Evolutionary conservation across 2,888 invertebrate species (phyloP).

Genomic region (Tuta absoluta): DNA sequence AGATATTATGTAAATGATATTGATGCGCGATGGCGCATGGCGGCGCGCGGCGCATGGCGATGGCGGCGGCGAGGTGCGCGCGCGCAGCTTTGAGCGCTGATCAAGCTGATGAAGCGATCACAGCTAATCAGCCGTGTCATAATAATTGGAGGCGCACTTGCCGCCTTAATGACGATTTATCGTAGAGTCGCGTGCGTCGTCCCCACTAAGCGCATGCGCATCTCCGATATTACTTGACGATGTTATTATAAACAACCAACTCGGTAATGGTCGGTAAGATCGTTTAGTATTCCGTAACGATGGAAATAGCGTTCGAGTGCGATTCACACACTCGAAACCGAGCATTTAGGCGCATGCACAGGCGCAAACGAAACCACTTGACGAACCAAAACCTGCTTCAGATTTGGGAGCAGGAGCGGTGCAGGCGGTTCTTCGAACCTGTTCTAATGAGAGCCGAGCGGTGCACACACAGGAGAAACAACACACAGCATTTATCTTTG

Average conservation of each 20-base stretch:
- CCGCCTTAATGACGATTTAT: slow-evolving; percentile 20
- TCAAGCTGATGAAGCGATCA: not conserved
- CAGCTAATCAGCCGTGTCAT: slow-evolving; percentile 12
- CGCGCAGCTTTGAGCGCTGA: not conserved
- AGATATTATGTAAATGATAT: slow-evolving; percentile 19
- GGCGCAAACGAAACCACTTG: slow-evolving; percentile 5
- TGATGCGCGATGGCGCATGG: not conserved
- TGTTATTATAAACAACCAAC: slow-evolving; percentile 1
- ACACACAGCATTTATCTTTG: no score
- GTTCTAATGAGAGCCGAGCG: not conserved
- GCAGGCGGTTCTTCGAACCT: not conserved
- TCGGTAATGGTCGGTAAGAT: not conserved
- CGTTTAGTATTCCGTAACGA: slow-evolving; percentile 11
- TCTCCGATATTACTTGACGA: not conserved
- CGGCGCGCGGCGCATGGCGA: not conserved
- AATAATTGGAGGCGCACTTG: slow-evolving; percentile 16
- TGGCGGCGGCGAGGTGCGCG: not conserved
- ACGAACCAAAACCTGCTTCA: slow-evolving; percentile 14
- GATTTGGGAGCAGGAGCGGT: slow-evolving; percentile 5
- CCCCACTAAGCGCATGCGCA: not conserved
- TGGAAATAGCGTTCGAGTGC: slow-evolving; percentile 11
- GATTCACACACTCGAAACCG: slow-evolving; percentile 20
- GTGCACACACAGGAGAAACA: not conserved
- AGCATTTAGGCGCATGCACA: not conserved
- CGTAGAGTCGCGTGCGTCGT: slow-evolving; percentile 17